These are phyloP conservation scores for Toxostoma redivivum DNA, from an alignment of 2,113 vertebrate species.

Conservation along the genomic window DNA sequence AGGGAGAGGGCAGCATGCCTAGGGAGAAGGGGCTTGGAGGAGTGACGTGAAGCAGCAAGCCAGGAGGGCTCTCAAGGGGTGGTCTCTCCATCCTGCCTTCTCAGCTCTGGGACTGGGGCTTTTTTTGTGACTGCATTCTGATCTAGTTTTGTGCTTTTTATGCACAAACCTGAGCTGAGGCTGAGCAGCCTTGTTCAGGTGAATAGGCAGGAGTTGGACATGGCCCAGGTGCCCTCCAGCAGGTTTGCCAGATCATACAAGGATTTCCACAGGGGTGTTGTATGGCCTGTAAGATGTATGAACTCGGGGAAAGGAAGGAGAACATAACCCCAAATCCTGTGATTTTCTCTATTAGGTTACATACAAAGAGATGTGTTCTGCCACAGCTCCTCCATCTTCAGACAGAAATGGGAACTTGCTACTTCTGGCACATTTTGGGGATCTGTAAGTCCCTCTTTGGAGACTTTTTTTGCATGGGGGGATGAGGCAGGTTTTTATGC, in stretches of 20 bases:
- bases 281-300: too few species aligned
- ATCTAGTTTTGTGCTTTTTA: neutral
- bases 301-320: neutral
- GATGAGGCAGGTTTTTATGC: accelerated
- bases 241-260: accelerated
- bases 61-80: neutral
- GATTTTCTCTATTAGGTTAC: neutral
- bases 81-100: neutral
- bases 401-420: neutral
- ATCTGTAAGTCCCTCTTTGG: neutral
- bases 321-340: neutral
- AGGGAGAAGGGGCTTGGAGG: too few species aligned
- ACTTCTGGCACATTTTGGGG: neutral
- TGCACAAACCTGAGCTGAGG: neutral
- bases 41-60: neutral
- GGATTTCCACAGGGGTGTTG: accelerated
- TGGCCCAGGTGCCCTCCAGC: neutral
- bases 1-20: neutral
- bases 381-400: neutral
- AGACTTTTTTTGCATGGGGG: neutral
- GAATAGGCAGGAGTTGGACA: neutral
- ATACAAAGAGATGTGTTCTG: neutral
- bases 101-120: neutral
- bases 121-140: neutral
- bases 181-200: neutral